Evolutionary conservation across 1,140 invertebrate species (phyloP), one percentile per base, ranked within the genome.

Genomic region (Brachionus rotundiformis): DNA sequence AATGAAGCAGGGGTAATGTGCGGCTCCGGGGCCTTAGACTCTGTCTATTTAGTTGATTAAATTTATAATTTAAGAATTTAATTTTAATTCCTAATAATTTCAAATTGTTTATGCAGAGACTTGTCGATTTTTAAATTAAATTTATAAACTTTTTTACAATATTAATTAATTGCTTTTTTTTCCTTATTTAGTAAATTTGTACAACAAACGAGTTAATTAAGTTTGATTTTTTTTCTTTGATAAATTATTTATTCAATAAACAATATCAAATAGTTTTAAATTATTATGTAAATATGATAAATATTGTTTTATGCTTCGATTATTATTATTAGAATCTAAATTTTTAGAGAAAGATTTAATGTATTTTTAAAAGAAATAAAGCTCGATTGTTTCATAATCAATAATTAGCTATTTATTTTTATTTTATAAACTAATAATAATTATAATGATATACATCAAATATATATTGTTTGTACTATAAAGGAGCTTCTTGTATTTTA

Each of bases 1-100:
- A 92, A 96, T 87, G 96, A 98, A 89, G 95, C 94, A 71, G 96
- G 96, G 0, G 93, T 99, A 25, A 93, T 93, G n/a, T 93, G 93
- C 33, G 96, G 96, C 5, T 89, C 92, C 61, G 94, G 95, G 13
- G 94, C 93, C 1, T 88, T 98, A 1, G 96, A 98, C 87, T 86
- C 88, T 19, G 59, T 82, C n/a, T 81, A 65, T 81, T 63, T 81
- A 39, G 7, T 65, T 11, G 54, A 63, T 63, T 63, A 81, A 1
- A 81, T 27, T 25, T n/a, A 77, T 0, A 10, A 8, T 23, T 44
- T 44, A 0, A 19, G 7, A 44, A 44, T 16, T 16, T 31, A 39
- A 41, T 73, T n/a, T n/a, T n/a, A 19, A 73, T 36, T 44, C 23
- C 39, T 25, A 3, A 6, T 13, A 33, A 71, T 13, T 10, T 25